phyloP scores from a whole-genome alignment of 2,888 invertebrate genomes.

The Metellina segmentata region DNA sequence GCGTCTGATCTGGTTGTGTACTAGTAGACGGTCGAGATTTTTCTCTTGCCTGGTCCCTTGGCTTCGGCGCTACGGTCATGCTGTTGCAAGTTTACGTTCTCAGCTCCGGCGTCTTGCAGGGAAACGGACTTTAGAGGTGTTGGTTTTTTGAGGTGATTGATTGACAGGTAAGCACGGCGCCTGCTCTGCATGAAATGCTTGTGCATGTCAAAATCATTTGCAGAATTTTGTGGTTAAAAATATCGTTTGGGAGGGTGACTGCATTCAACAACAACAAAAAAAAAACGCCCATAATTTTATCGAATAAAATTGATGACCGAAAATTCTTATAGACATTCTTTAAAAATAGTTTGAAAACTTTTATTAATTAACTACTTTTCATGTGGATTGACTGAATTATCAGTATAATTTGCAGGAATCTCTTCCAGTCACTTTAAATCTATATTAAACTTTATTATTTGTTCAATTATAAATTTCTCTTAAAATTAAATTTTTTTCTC shows the following conservation, averaged over 20 bases:
- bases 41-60: not conserved
- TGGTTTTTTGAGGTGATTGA: not conserved
- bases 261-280: too few species aligned
- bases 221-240: not conserved
- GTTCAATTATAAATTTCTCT: too few species aligned
- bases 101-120: not conserved
- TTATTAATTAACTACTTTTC: too few species aligned
- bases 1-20: slow-evolving; percentile 6
- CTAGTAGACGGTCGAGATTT: slow-evolving; percentile 9
- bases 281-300: too few species aligned
- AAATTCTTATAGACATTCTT: too few species aligned
- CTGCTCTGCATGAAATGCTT: not conserved
- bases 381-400: too few species aligned
- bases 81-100: not conserved
- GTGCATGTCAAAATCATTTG: not conserved
- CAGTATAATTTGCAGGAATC: too few species aligned
- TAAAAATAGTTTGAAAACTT: too few species aligned
- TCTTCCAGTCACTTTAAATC: too few species aligned
- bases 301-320: too few species aligned
- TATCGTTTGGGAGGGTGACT: not conserved
- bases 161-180: not conserved
- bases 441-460: too few species aligned
- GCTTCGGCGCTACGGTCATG: not conserved
- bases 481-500: too few species aligned
- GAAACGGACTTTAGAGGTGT: not conserved